Evolutionary conservation across 2,888 invertebrate species (phyloP), one percentile per base, ranked within the genome.

Genomic region (Eulithis prunata): DNA sequence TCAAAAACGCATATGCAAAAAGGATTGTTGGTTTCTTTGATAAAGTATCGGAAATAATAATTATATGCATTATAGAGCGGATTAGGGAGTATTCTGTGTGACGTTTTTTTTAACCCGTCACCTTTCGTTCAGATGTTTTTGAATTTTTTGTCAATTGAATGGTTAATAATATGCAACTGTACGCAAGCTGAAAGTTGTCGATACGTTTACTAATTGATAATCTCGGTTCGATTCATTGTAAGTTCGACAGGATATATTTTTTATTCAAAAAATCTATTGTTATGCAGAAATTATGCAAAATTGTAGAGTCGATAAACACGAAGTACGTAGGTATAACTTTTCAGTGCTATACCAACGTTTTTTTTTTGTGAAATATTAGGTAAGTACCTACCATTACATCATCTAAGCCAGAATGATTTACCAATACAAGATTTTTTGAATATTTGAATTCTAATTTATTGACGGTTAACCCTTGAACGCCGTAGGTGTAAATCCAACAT

Each of bases 41-140:
- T 90, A 86, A 71, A 75, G 84, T 83, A 88, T 90, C 91, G 91
- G 91, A 91, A 93, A 92, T 91, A 93, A 92, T 93, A 91, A 93
- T 92, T 92, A 92, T 91, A 92, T 93, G 93, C 92, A 91, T 92
- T 91, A 92, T 88, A 85, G 88, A 87, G 81, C 84, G 91, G 93
- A 93, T 93, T 92, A 92, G 83, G 82, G 90, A 89, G 82, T 87
- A 85, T 82, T 85, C 78, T 86, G 88, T 85, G 85, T 86, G 89
- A 89, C 87, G 76, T 83, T 84, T 88, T n/a, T n/a, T 88, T 88
- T 85, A 81, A 86, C 87, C 88, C 88, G 90, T 89, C 92, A 92
- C 92, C 93, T 93, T 91, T 82, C 77, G 77, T 78, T 90, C 89
- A 88, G 89, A 90, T 89, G 89, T 85, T 82, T 80, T 81, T 81